Conservation (phyloP, 2,888 invertebrate genomes). For the Drosophila kokeensis region DNA sequence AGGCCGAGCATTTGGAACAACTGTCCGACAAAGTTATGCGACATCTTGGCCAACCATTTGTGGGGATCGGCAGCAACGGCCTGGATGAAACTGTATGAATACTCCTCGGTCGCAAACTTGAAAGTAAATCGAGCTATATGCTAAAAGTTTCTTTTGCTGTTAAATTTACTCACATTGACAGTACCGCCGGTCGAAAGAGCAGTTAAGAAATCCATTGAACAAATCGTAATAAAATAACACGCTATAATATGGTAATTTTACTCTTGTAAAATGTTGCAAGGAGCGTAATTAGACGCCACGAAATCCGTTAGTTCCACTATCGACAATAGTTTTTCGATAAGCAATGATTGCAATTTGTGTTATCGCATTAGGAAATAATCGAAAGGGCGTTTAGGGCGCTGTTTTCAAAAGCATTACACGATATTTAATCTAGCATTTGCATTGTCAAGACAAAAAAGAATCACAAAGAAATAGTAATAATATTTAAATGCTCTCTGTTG, state of each 20-base stretch:
- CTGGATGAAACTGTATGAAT: slow-evolving; percentile 29
- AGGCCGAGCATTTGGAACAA: slow-evolving; percentile 59
- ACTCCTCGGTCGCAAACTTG: slow-evolving; percentile 38
- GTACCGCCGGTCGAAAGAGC: slow-evolving; percentile 49
- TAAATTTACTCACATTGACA: slow-evolving; percentile 36
- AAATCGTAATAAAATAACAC: background rate
- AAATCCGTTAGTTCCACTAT: slow-evolving; percentile 29
- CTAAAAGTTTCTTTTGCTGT: background rate
- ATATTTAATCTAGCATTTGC: background rate
- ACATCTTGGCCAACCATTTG: slow-evolving; percentile 49
- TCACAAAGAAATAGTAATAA: background rate
- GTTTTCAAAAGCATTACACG: background rate
- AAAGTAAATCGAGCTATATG: background rate
- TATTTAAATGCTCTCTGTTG: background rate
- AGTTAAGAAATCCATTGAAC: slow-evolving; percentile 54
- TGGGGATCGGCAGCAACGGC: slow-evolving; percentile 32
- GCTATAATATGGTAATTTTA: background rate
- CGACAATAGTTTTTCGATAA: slow-evolving; percentile 17
- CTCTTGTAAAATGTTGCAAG: background rate
- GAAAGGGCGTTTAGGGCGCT: background rate
- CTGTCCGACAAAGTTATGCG: slow-evolving; percentile 62
- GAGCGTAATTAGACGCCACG: too few relatives aligned
- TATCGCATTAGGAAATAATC: slow-evolving; percentile 1
- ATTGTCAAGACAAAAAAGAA: background rate
- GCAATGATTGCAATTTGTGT: background rate